phyloP scores from a whole-genome alignment of 2,113 vertebrate species.

The Balaeniceps rex region DNA sequence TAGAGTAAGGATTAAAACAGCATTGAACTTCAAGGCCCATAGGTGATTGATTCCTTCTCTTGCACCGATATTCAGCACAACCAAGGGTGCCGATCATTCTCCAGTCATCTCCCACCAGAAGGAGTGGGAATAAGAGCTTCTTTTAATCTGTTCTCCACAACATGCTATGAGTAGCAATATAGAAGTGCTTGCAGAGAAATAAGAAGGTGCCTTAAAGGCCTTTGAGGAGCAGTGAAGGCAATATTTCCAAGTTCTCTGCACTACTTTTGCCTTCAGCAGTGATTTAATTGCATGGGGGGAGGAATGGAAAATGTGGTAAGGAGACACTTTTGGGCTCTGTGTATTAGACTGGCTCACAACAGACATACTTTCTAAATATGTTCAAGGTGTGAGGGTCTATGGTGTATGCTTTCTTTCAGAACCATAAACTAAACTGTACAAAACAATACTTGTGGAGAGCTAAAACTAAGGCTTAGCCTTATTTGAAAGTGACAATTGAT shows the following conservation, averaged over 20 bases:
- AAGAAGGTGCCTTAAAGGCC: not conserved
- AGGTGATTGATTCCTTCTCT: not conserved
- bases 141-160: not conserved
- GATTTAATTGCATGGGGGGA: not conserved
- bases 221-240: not conserved
- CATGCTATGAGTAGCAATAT: not conserved
- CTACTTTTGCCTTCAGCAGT: not conserved
- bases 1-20: not conserved
- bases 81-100: not conserved
- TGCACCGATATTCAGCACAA: not conserved
- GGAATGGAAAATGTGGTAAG: not conserved
- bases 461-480: not conserved
- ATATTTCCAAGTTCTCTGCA: not conserved
- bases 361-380: not conserved
- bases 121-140: not conserved
- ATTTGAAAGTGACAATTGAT: not conserved
- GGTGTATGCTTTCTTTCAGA: not conserved
- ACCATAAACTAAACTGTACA: not conserved
- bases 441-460: not conserved
- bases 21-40: not conserved
- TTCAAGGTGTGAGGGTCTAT: not conserved
- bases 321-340: not conserved
- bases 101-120: not conserved
- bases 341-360: not conserved
- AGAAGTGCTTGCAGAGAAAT: not conserved